Base-by-base conservation (phyloP, 2,113 vertebrate species). In the Poecile atricapillus region DNA sequence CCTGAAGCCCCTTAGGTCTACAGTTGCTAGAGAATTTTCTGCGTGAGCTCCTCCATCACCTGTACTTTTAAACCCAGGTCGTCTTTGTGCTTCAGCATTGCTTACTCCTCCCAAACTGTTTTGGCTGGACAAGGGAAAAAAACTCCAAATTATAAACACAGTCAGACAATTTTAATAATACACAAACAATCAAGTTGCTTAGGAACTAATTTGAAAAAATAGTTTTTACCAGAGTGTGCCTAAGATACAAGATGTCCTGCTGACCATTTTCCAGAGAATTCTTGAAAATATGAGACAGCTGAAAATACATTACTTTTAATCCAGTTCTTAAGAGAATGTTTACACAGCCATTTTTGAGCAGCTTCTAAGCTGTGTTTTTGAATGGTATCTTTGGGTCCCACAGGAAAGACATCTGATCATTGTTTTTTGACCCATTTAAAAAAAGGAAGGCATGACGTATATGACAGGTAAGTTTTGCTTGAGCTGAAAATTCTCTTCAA, bases 21-120 rank as follows among this genome's bases (percentile, higher is more conserved):
- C 99, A 28, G 98, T 97, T 10, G 98, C 96, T 78, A 99, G 96
- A 30, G 99, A 99, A 95, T 99, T 99, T 95, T 99, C 98, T 56
- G 94, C 87, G 35, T 97, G 83, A 68, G 90, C 89, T 28, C 95
- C 96, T 74, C 97, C 97, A 50, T 98, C 98, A 11, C 95, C 97
- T 27, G 95, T 92, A 35, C 98, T 97, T 87, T 98, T 98, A 47
- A 97, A 92, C 28, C 97, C 98, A 68, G 98, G 98, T 94, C 98
- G 98, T 97, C 96, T 97, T 70, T 96, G 94, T 22, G 59, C 39
- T 70, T 98, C 97, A 88, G 92, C 73, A 59, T 78, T 56, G 31
- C 93, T 94, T 63, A 93, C 89, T 65, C 79, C 78, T 94, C 91
- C 92, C 78, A 95, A 69, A 91, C 55, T 93, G 63, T 94, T 62